Percentiles rank a stretch among this genome's conserved stretches.
Conservation (phyloP, 2,888 invertebrate species). For the Villa cingulata region DNA sequence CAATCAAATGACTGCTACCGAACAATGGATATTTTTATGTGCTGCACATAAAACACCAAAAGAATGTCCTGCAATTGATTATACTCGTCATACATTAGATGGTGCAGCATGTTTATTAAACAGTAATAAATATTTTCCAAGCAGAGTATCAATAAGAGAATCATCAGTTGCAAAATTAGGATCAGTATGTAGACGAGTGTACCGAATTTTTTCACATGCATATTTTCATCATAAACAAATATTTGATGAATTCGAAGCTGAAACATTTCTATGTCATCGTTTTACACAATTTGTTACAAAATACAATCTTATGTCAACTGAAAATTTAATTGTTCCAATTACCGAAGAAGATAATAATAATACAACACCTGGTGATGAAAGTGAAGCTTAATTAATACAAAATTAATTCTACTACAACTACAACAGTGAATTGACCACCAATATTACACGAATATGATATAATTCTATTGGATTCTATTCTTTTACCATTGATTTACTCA, state of each 20-base stretch:
- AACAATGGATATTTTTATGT: conserved; percentile 99
- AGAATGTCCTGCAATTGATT: conserved; percentile 99
- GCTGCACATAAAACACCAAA: conserved; percentile 99
- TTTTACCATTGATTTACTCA: no score
- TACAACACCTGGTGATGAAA: background rate
- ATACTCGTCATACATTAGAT: conserved; percentile 95
- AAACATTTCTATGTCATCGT: conserved; percentile 86
- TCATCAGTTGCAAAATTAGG: conserved; percentile 97
- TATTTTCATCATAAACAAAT: conserved; percentile 95
- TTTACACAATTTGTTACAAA: conserved; percentile 98
- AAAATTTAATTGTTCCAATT: conserved; percentile 96
- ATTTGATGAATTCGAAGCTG: conserved; percentile 96
- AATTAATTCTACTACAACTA: no score
- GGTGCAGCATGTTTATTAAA: conserved; percentile 97
- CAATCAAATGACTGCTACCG: conserved; percentile 99
- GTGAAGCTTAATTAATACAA: conserved; percentile 8
- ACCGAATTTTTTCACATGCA: conserved; percentile 98
- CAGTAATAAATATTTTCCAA: conserved; percentile 99
- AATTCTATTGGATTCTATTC: no score
- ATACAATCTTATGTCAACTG: conserved; percentile 95
- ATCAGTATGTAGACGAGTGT: conserved; percentile 95
- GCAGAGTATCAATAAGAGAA: conserved; percentile 97
- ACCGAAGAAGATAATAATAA: conserved; percentile 65
- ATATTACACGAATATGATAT: no score
- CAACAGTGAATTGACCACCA: background rate